A percentile compares a stretch with the other conserved stretches of the same genome.
Conservation (phyloP, 2,113 vertebrate species). For the Odontesthes bonariensis region DNA sequence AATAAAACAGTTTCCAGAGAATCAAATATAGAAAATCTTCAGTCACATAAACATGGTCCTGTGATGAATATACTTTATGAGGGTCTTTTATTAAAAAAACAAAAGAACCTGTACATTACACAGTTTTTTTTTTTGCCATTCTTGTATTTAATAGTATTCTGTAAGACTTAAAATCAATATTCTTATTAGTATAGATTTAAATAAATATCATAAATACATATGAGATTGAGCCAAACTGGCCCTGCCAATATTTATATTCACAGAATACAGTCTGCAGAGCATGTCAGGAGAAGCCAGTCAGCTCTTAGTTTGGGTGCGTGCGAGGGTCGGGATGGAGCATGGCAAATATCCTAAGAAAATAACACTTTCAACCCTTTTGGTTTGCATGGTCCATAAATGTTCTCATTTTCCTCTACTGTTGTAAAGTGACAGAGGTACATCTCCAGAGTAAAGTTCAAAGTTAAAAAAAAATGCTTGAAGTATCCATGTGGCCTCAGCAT, state of each 20-base stretch:
- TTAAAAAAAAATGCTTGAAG: slow-evolving; percentile 24
- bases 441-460: slow-evolving; percentile 42
- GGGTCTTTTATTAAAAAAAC: slow-evolving; percentile 79
- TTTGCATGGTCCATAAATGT: slow-evolving; percentile 41
- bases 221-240: slow-evolving; percentile 77
- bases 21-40: too few species aligned
- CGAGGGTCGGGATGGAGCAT: slow-evolving; percentile 52
- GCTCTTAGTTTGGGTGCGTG: slow-evolving; percentile 69
- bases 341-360: slow-evolving; percentile 64
- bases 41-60: not conserved
- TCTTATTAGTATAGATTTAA: slow-evolving; percentile 74
- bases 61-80: slow-evolving; percentile 7
- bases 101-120: slow-evolving; percentile 75
- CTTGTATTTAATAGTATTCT: slow-evolving; percentile 71
- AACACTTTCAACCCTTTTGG: slow-evolving; percentile 58
- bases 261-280: slow-evolving; percentile 84
- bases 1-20: not conserved
- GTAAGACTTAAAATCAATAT: slow-evolving; percentile 73
- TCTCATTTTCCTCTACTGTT: slow-evolving; percentile 19
- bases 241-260: slow-evolving; percentile 84
- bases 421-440: slow-evolving; percentile 29
- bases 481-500: slow-evolving; percentile 28
- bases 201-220: slow-evolving; percentile 79
- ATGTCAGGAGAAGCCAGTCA: slow-evolving; percentile 60
- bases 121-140: slow-evolving; percentile 72